Conservation (phyloP, 2,797 vertebrate genomes). For the Periophthalmus magnuspinnatus region DNA sequence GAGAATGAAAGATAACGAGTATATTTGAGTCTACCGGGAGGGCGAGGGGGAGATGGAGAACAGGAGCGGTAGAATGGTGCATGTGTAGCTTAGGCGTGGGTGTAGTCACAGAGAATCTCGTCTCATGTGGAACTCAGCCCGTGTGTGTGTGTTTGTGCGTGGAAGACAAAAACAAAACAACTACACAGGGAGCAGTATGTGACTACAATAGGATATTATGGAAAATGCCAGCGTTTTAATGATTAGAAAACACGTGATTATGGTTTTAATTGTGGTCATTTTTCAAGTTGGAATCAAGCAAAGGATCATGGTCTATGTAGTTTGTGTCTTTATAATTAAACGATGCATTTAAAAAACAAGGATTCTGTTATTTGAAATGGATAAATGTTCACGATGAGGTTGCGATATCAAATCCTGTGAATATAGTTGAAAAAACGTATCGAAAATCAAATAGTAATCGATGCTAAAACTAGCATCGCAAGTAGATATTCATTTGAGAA, state of each 20-base stretch:
- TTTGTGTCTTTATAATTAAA: too few species aligned
- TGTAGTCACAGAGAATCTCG: constrained; percentile 39
- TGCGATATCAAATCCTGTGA: too few species aligned
- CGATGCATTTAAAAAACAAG: too few species aligned
- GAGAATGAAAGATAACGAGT: constrained; percentile 19
- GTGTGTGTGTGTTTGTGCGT: neutral
- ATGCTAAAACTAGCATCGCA: too few species aligned
- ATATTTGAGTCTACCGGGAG: constrained; percentile 41
- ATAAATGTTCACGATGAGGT: neutral
- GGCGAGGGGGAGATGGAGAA: constrained; percentile 45
- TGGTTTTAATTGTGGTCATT: neutral
- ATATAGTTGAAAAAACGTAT: too few species aligned
- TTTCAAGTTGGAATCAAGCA: neutral
- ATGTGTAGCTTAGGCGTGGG: constrained; percentile 46
- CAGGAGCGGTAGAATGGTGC: constrained; percentile 52
- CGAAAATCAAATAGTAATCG: too few species aligned
- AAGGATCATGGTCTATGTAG: neutral
- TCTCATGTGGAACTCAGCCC: constrained; percentile 37
- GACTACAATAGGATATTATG: neutral
- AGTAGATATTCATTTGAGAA: too few species aligned
- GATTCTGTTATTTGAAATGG: too few species aligned
- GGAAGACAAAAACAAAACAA: neutral
- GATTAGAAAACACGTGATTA: neutral
- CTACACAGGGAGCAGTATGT: neutral
- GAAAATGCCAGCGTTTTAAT: neutral